A percentile compares a stretch with the other conserved stretches of the same genome.
These are phyloP conservation scores for Xerus rutilus DNA, from an alignment of 2,797 vertebrate species.

Conservation along the genomic window DNA sequence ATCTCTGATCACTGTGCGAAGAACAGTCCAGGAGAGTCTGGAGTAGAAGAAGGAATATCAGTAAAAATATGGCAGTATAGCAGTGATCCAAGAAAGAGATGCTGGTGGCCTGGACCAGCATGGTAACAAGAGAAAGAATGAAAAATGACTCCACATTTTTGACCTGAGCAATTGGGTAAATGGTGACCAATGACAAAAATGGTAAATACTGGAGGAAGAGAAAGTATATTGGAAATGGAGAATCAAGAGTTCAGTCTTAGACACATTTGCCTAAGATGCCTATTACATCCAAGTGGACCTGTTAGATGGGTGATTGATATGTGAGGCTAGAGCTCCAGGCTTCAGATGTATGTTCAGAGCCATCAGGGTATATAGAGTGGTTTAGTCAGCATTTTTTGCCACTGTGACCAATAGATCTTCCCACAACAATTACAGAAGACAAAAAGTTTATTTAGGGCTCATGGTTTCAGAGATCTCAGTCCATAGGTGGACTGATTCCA, in stretches of 20 bases:
- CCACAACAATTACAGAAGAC: too few relatives aligned
- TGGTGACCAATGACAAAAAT: neutral
- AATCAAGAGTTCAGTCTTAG: neutral
- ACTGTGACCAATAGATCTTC: too few relatives aligned
- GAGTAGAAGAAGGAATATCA: neutral
- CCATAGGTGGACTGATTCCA: too few relatives aligned
- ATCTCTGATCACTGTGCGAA: neutral
- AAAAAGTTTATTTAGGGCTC: too few relatives aligned
- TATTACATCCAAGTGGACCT: neutral
- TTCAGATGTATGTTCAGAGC: neutral
- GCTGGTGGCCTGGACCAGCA: neutral
- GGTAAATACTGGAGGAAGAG: neutral
- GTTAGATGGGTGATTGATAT: neutral
- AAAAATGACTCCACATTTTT: neutral
- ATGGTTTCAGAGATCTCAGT: too few relatives aligned
- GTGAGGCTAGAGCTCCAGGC: neutral
- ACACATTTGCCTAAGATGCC: neutral
- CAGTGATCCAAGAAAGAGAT: neutral
- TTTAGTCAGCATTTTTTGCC: too few relatives aligned
- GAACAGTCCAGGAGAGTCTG: neutral
- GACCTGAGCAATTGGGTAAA: neutral
- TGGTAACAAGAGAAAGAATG: neutral
- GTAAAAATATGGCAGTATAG: neutral
- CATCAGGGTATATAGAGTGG: neutral
- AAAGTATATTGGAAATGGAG: neutral